Base-by-base conservation (phyloP, 2,113 vertebrate species). In the Sitta europaea region DNA sequence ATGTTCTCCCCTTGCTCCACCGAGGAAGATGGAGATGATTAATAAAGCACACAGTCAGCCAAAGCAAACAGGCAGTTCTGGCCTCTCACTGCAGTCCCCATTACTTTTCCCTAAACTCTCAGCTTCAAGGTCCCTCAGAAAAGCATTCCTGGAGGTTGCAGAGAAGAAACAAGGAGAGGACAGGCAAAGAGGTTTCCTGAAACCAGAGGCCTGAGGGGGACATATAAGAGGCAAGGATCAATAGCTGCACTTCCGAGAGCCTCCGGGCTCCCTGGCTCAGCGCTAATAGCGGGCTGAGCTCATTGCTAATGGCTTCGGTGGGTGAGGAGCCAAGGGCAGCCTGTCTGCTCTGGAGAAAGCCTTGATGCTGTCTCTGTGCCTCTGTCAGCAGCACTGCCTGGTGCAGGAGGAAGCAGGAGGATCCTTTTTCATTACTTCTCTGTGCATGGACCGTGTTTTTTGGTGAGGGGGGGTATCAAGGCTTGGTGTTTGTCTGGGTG, bases 171-270 rank as follows among this genome's bases (percentile, higher is more conserved):
- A 72, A 89, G 66, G 63, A 82, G 61, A 88, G 55, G 33, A 61
- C 51, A 96, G 33, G 35, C 74, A 75, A 91, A 93, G 53, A 93
- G 35, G 21, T 95, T 97, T 97, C 88, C 93, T 97, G 97, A 97
- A 97, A 97, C 84, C 58, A 31, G 65, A 95, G 84, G 72, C 88
- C 88, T 35, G 6, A 33, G 68, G 58, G 91, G 75, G 66, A 81
- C 3, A 9, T 43, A 33, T 88, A 86, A 96, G 90, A 95, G 61
- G 47, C 7, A 2, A 16, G n/a, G 66, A 96, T 97, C 95, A 1
- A 97, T 96, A 92, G 72, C 71, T 2, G 6, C 2, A 23, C 86
- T 96, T 96, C 94, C 1, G 43, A 96, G 90, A 92, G 88, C 63
- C 77, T 68, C 82, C 80, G 88, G 86, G 73, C 80, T 80, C 92